phyloP scores from a whole-genome alignment of 2,113 vertebrate species.

The Silurus asotus region DNA sequence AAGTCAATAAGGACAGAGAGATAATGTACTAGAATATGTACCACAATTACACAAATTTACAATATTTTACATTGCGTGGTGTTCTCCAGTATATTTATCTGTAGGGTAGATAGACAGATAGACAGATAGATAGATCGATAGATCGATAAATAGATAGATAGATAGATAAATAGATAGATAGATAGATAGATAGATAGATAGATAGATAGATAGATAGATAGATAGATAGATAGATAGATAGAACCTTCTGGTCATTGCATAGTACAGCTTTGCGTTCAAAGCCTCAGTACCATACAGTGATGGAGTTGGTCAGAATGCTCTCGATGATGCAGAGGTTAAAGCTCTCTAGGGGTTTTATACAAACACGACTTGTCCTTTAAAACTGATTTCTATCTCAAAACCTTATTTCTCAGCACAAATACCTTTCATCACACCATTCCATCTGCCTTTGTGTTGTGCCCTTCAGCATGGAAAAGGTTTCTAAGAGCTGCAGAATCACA shows the following conservation, averaged over 20 bases:
- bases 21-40: not conserved
- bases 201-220: no score
- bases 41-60: not conserved
- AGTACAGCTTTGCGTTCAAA: no score
- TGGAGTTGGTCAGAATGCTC: no score
- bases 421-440: not conserved
- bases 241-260: no score
- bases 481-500: slow-evolving; percentile 20
- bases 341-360: not conserved
- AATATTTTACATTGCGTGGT: not conserved
- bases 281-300: no score
- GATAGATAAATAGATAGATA: no score
- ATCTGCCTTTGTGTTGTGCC: not conserved
- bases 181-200: no score
- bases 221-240: no score
- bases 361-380: not conserved
- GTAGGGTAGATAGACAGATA: not conserved
- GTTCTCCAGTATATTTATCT: not conserved
- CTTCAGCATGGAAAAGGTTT: not conserved
- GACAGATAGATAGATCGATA: no score
- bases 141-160: no score
- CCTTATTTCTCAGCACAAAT: not conserved
- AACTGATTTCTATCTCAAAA: not conserved
- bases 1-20: not conserved
- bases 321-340: no score